Percentiles rank a stretch among this genome's conserved stretches.
phyloP scores from a whole-genome alignment of 2,113 vertebrate species.

The Thalassarche chlororhynchos region DNA sequence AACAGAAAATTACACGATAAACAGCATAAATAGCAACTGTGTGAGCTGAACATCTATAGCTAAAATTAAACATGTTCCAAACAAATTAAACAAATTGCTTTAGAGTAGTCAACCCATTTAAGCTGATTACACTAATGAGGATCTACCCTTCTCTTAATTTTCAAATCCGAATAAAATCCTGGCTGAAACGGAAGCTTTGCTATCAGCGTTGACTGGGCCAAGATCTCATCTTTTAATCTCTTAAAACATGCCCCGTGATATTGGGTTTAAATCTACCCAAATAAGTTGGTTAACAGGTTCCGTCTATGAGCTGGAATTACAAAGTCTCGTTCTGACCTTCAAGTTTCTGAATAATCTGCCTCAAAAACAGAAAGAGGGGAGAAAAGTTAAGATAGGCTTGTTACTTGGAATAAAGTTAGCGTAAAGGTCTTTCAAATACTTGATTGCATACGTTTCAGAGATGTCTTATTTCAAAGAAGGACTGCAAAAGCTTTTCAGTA shows the following conservation, averaged over 20 bases:
- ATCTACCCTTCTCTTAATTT: slow-evolving; percentile 41
- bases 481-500: background rate
- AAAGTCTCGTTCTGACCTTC: background rate
- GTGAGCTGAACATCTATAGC: background rate
- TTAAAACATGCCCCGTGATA: background rate
- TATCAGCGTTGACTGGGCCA: background rate
- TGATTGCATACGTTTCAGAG: background rate
- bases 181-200: slow-evolving; percentile 3
- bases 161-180: background rate
- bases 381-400: background rate
- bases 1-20: slow-evolving; percentile 8
- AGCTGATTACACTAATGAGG: slow-evolving; percentile 62
- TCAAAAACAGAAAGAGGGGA: background rate
- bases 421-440: background rate
- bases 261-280: background rate
- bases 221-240: background rate
- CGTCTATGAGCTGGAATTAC: background rate
- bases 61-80: slow-evolving; percentile 55
- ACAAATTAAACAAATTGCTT: slow-evolving; percentile 63
- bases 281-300: rapidly evolving
- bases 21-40: slow-evolving; percentile 30
- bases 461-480: background rate
- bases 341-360: background rate
- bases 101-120: slow-evolving; percentile 54
- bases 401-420: background rate